Evolutionary conservation across 2,797 vertebrate genomes (phyloP).

Genomic region (Meriones psammophilus): DNA sequence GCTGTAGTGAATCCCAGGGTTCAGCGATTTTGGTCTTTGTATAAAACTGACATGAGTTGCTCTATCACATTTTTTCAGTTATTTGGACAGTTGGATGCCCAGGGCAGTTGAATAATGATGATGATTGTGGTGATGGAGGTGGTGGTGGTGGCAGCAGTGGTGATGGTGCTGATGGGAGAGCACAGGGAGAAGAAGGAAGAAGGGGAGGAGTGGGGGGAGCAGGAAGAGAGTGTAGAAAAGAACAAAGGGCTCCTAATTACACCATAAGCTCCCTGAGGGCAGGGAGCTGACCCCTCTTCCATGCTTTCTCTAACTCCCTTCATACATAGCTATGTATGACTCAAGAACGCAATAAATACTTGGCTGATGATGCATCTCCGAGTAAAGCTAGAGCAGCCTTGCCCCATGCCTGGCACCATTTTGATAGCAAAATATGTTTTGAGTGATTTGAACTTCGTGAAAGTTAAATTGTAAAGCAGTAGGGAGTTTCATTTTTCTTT

Average conservation of each 20-base stretch:
- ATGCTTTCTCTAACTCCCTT: not conserved
- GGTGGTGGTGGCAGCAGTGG: accelerated
- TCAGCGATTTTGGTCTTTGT: not conserved
- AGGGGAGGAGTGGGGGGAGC: accelerated
- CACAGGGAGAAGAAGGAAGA: not conserved
- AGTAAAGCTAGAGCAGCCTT: constrained; percentile 16
- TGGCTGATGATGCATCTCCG: constrained; percentile 6
- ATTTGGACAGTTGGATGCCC: not conserved
- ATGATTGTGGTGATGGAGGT: accelerated
- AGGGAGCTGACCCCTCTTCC: not conserved
- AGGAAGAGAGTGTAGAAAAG: not conserved
- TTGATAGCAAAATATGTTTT: constrained; percentile 5
- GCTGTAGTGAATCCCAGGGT: not conserved
- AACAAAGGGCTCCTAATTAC: not conserved
- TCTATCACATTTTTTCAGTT: not conserved
- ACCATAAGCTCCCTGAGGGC: constrained; percentile 34
- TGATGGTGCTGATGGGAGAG: not conserved
- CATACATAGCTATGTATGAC: not conserved
- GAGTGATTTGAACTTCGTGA: constrained; percentile 50
- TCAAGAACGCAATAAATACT: constrained; percentile 43
- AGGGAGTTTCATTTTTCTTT: constrained; percentile 64
- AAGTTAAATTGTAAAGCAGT: constrained; percentile 63
- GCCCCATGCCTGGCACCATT: constrained; percentile 63
- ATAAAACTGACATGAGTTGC: not conserved
- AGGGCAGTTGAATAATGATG: not conserved